These are phyloP conservation scores for Eulithis testata DNA, from an alignment of 2,888 invertebrate genomes.

Conservation along the genomic window DNA sequence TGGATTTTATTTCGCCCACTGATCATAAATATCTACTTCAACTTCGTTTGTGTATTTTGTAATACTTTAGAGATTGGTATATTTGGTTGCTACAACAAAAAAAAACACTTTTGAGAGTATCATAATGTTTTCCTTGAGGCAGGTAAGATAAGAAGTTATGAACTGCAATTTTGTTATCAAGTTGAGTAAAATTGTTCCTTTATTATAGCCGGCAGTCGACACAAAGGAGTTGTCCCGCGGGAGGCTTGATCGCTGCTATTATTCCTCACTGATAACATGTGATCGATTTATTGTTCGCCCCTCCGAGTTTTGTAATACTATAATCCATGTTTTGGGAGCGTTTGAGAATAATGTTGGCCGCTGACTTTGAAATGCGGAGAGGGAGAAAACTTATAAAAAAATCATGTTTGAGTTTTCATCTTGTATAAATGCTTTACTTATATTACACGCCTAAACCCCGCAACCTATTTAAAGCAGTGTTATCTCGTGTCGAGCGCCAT, in stretches of 20 bases:
- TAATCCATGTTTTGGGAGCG: too few relatives aligned
- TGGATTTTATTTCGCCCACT: not conserved
- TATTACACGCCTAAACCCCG: too few relatives aligned
- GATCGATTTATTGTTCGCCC: slow-evolving; percentile 18
- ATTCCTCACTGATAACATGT: slow-evolving; percentile 21
- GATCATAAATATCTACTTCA: not conserved
- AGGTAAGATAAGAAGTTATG: not conserved
- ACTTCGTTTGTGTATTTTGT: not conserved
- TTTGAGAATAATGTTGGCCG: too few relatives aligned
- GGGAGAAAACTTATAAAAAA: too few relatives aligned
- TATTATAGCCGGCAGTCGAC: slow-evolving; percentile 3
- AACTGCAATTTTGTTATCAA: slow-evolving; percentile 10
- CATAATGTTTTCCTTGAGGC: too few relatives aligned
- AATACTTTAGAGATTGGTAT: too few relatives aligned
- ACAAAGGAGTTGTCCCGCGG: slow-evolving; percentile 14
- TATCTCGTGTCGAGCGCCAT: slow-evolving; percentile 7
- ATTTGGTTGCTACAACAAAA: too few relatives aligned
- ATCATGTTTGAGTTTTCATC: too few relatives aligned
- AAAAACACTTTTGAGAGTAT: too few relatives aligned
- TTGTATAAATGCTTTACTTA: too few relatives aligned
- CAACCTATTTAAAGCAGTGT: not conserved
- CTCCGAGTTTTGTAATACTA: not conserved
- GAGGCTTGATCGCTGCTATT: slow-evolving; percentile 13
- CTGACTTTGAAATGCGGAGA: too few relatives aligned
- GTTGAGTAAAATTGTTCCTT: slow-evolving; percentile 11